Percentiles rank a stretch among this genome's conserved stretches.
phyloP scores from a whole-genome alignment of 2,113 vertebrate species.

The Oreotragus oreotragus region DNA sequence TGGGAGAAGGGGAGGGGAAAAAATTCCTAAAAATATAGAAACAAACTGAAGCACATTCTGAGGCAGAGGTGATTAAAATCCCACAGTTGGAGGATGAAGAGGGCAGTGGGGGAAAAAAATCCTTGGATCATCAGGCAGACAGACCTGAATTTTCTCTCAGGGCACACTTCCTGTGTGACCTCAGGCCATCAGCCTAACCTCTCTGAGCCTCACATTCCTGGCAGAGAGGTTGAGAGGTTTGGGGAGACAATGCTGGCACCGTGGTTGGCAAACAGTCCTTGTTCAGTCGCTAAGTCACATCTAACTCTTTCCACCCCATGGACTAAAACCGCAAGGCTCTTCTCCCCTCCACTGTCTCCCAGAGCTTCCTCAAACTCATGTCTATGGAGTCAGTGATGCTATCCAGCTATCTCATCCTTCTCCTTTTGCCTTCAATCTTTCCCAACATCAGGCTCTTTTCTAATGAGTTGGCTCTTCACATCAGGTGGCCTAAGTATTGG shows the following conservation, averaged over 20 bases:
- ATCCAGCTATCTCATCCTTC: neutral
- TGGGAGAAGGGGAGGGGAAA: neutral
- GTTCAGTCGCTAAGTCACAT: neutral
- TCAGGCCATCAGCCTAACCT: neutral
- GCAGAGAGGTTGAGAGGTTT: neutral
- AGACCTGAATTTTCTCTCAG: neutral
- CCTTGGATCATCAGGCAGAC: neutral
- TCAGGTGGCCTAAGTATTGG: neutral
- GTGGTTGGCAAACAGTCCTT: neutral
- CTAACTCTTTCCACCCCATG: neutral
- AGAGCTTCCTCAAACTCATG: neutral
- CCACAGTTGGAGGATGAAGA: rapidly evolving
- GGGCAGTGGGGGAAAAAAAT: rapidly evolving
- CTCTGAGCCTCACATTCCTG: neutral
- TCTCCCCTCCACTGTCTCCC: neutral
- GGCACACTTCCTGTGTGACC: neutral
- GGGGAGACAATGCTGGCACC: neutral
- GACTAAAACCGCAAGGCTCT: neutral
- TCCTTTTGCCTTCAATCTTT: neutral
- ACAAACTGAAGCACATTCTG: neutral
- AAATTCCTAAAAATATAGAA: neutral
- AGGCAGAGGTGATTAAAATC: neutral
- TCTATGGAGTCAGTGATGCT: neutral
- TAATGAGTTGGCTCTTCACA: neutral
- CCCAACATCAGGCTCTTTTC: neutral